Evolutionary conservation across 2,888 invertebrate genomes (phyloP).

Genomic region (Lasioglossum figueresi): DNA sequence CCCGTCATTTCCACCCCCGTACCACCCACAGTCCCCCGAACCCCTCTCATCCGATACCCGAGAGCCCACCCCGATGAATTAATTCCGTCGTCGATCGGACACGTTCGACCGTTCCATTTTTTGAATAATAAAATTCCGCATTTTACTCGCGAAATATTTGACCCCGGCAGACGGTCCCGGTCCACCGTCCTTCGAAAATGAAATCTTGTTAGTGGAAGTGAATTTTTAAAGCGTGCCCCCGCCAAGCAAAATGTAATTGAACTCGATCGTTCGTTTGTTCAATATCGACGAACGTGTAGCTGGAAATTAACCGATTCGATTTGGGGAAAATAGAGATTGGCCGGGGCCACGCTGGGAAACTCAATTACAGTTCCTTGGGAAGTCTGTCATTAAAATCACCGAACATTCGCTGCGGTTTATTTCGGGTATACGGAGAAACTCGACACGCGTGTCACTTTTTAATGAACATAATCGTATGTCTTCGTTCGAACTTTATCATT

Average conservation of each 20-base stretch:
- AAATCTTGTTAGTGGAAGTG: background rate
- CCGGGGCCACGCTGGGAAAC: background rate
- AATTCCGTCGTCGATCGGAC: conserved; percentile 10
- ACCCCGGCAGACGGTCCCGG: background rate
- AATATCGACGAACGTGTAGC: background rate
- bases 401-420: background rate
- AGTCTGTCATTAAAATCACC: background rate
- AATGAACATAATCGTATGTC: background rate
- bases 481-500: no score
- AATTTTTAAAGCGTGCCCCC: background rate
- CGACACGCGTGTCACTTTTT: background rate
- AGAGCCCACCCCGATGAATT: background rate
- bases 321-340: background rate
- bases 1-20: background rate
- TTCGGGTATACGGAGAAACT: background rate
- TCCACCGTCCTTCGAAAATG: background rate
- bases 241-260: conserved; percentile 4
- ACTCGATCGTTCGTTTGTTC: background rate
- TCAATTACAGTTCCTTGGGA: background rate
- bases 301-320: background rate
- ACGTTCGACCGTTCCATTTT: conserved; percentile 9
- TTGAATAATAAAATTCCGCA: conserved; percentile 20
- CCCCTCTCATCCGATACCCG: background rate
- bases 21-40: background rate
- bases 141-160: conserved; percentile 8